Base-by-base conservation (phyloP, 2,888 invertebrate species). In the Xestia rhomboidea region DNA sequence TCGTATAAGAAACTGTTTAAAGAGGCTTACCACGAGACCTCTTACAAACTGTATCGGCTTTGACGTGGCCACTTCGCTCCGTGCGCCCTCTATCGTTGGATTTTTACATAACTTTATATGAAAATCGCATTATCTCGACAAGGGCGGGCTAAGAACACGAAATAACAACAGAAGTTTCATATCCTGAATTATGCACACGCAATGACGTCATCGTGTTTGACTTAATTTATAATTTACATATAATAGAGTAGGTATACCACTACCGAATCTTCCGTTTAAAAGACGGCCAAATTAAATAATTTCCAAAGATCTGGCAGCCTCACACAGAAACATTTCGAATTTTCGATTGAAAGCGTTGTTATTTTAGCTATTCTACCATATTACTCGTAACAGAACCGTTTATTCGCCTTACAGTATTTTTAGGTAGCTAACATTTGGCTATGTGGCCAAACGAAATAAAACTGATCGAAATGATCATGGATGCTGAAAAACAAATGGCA, bases 41-140 rank as follows among this genome's bases (percentile, higher is more conserved):
- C 86, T 84, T 88, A 85, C 84, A 88, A 87, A 87, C 84, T 80
- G 85, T 85, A 87, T 87, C 82, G 86, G 84, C 85, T 88, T 85
- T 86, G 86, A 70, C 68, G 70, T 80, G 81, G 74, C 54, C 78
- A 83, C 86, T 85, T 84, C 84, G 84, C 84, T 90, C 90, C 92
- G 90, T 92, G 89, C 89, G 85, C 82, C 81, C 87, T 89, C 83
- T 87, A 83, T 82, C 82, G 84, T 78, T 66, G 74, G 84, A 80
- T 90, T 91, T 93, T 93, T 93, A 91, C 93, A 93, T 93, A 93
- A 92, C 89, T 92, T 91, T 93, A 88, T 93, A 92, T 91, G 92
- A 92, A 92, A 93, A 94, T 92, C 89, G 86, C 89, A 91, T 93
- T 94, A 93, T 89, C 89, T 88, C 78, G 77, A 79, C 70, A 72